phyloP scores from a whole-genome alignment of 2,888 invertebrate species.

The Lithosia quadra region DNA sequence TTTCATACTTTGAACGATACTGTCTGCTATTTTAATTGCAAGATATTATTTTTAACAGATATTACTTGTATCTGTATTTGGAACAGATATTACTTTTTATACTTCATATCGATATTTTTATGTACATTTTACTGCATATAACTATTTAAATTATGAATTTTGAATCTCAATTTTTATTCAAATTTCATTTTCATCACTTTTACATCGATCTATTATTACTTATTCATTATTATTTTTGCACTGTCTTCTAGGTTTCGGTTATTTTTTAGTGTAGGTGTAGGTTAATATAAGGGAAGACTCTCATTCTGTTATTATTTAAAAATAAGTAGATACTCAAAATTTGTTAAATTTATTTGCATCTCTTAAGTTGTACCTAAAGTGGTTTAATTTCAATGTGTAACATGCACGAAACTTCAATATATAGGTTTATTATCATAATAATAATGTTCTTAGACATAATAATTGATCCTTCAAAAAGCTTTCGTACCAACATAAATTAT shows the following conservation, averaged over 20 bases:
- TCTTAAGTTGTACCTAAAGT: too few relatives aligned
- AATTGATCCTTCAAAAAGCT: not conserved
- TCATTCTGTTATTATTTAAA: too few relatives aligned
- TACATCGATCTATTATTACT: too few relatives aligned
- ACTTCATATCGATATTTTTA: not conserved
- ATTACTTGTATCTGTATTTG: constrained; percentile 3
- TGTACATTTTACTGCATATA: not conserved
- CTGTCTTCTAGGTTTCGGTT: not conserved
- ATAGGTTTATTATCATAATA: too few relatives aligned
- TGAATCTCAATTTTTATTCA: not conserved
- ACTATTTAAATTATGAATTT: not conserved
- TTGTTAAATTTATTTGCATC: too few relatives aligned
- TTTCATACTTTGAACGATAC: not conserved
- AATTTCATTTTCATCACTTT: not conserved
- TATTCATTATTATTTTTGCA: too few relatives aligned
- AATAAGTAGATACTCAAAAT: too few relatives aligned
- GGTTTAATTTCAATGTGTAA: not conserved
- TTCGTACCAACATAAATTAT: not conserved
- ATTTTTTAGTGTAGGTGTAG: too few relatives aligned
- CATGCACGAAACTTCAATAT: not conserved
- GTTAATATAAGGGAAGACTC: too few relatives aligned
- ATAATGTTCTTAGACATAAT: not conserved
- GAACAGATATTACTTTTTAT: constrained; percentile 5
- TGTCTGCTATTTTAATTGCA: not conserved
- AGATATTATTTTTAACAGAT: not conserved